phyloP scores from a whole-genome alignment of 2,797 vertebrate species.

The Malacoctenus gilli region DNA sequence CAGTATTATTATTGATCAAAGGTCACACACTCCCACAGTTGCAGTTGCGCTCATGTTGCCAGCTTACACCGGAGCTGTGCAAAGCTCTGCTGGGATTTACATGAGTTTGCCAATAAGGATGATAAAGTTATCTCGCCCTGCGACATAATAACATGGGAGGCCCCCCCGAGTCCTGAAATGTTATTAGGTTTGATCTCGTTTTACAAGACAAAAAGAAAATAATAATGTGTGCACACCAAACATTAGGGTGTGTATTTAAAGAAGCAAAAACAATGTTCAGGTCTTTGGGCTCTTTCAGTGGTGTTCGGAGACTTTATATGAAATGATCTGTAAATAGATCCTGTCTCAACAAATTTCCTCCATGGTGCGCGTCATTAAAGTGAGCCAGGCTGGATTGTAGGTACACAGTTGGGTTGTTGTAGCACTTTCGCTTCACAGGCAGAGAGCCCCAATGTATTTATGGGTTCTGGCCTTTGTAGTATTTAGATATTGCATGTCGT shows the following conservation, averaged over 20 bases:
- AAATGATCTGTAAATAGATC: slow-evolving; percentile 29
- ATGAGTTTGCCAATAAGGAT: slow-evolving; percentile 6
- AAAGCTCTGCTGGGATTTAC: slow-evolving; percentile 12
- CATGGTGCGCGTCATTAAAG: too few species aligned
- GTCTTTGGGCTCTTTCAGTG: too few species aligned
- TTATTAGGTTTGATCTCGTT: slow-evolving; percentile 21
- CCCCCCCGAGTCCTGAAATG: slow-evolving; percentile 12
- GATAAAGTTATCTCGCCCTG: slow-evolving; percentile 15
- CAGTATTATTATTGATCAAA: slow-evolving; percentile 15
- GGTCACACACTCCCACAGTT: not conserved
- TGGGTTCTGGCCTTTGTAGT: too few species aligned
- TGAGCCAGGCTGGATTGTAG: too few species aligned
- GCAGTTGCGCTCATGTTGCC: slow-evolving; percentile 1
- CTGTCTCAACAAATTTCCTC: too few species aligned
- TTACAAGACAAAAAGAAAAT: slow-evolving; percentile 10
- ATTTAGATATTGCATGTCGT: too few species aligned
- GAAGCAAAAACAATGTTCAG: too few species aligned
- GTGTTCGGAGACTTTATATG: slow-evolving; percentile 13
- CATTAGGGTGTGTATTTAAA: slow-evolving; percentile 6
- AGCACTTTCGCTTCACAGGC: too few species aligned
- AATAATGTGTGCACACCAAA: slow-evolving; percentile 13
- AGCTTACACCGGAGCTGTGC: not conserved
- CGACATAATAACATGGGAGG: slow-evolving; percentile 10
- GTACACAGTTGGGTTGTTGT: too few species aligned
- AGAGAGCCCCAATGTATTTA: too few species aligned